Evolutionary conservation across 1,140 invertebrate genomes (phyloP), one percentile per base, ranked within the genome.

Genomic region (Eueides isabella): DNA sequence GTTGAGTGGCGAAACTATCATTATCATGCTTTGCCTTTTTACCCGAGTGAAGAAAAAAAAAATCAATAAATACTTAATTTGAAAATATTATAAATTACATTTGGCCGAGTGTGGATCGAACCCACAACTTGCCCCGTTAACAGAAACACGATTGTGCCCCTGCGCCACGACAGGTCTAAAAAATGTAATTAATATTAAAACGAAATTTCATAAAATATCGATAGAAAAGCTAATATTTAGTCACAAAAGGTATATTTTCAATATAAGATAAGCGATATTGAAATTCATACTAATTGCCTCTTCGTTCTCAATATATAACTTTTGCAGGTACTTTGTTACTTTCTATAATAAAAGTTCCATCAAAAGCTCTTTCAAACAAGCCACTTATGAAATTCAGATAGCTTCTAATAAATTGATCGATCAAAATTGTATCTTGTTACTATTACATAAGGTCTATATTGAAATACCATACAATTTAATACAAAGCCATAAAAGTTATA

Each of bases 401-500:
- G 48, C 6, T 16, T 26, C 41, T 55, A 55, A 74, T 70, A 70
- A 66, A 70, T 38, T 14, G 38, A 5, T 6, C 14, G 44, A 68
- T 31, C 35, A 61, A 77, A 81, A 80, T 75, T 68, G 74, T 30
- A 41, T 71, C 76, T 67, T 81, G 76, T 66, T 61, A 70, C 64
- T 67, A 44, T 29, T 1, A 1, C 14, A 65, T 80, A 85, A 72
- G 68, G 75, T 55, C 77, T 62, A 72, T 78, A 70, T 70, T 74
- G 16, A 19, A 66, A 55, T 41, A 61, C 23, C 41, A 19, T 62
- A 41, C 55, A 1, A 16, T 31, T 67, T 69, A 72, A 76, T 75
- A 71, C 65, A 80, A 77, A 70, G 41, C 75, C 73, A 67, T 80
- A 76, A 78, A 78, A 35, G 62, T 67, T 73, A 66, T 63, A 35